These are phyloP conservation scores for Enteromius trimaculatus DNA, from an alignment of 2,797 vertebrate genomes.

Conservation along the genomic window DNA sequence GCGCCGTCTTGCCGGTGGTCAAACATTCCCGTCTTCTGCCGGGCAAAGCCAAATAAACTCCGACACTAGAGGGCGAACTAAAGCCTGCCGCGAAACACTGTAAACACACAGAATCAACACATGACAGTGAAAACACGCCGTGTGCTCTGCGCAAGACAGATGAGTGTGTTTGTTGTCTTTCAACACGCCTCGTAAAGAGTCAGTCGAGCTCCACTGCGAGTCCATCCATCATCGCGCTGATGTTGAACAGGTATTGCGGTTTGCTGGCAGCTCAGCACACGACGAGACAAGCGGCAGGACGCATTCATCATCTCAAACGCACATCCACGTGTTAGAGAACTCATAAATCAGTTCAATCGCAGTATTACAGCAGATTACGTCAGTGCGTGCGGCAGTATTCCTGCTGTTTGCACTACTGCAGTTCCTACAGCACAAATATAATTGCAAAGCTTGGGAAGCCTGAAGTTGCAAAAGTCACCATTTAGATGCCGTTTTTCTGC, in stretches of 20 bases:
- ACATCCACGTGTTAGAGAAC: background rate
- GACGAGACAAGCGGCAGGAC: background rate
- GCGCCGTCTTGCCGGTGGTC: background rate
- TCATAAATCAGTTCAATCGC: background rate
- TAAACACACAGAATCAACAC: constrained; percentile 7
- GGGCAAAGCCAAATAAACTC: constrained; percentile 5
- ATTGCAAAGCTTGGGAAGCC: background rate
- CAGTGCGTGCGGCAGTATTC: background rate
- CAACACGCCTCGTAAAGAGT: constrained; percentile 36
- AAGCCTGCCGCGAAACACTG: background rate
- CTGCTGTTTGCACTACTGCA: background rate
- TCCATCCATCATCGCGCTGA: background rate
- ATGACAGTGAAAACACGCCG: background rate
- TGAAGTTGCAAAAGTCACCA: background rate
- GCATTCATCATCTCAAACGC: background rate
- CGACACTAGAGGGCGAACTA: constrained; percentile 10
- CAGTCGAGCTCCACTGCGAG: background rate
- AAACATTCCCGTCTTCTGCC: background rate
- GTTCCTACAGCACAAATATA: background rate
- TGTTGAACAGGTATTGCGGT: constrained; percentile 24
- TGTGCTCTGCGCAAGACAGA: constrained; percentile 15
- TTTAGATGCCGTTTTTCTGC: background rate
- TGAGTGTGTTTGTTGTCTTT: constrained; percentile 28
- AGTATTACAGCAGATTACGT: background rate
- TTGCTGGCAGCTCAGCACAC: background rate